Evolutionary conservation across 1,140 invertebrate species (phyloP), one percentile per base, ranked within the genome.

Genomic region (Drosophila watanabei): DNA sequence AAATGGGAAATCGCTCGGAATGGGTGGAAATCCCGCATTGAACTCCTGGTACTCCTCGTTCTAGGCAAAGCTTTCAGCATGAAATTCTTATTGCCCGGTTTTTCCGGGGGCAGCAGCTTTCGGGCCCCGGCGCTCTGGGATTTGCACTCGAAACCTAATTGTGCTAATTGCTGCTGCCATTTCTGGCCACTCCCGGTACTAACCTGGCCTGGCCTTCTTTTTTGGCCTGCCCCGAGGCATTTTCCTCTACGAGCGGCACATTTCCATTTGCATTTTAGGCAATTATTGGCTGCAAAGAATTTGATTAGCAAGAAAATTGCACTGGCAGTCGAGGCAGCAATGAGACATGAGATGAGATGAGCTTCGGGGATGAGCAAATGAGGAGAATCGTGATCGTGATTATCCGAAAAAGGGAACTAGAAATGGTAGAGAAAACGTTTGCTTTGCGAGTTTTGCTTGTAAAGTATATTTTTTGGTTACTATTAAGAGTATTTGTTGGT

Each of bases 111-210:
- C 59, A 52, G 43, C 59, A 52, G 66, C 54, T 80, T 63, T 61
- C 35, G 65, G 65, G 16, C 10, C 18, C 10, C 75, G 75, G 85
- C 72, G 84, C 89, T 91, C 79, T 88, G 89, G 89, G 89, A 91
- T 86, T 91, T 91, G 88, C 72, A 91, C 79, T 92, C 89, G 89
- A 88, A 91, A 91, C 89, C 82, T 91, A 92, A 91, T 91, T 91
- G 86, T 91, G 89, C 89, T 91, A 91, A 91, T 91, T 91, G 89
- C 84, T 57, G 54, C 54, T 57, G 35, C 54, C 54, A 57, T 57
- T 57, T 57, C 54, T 57, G 54, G 52, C 52, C 52, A 56, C 33
- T 56, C n/a, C 52, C 14, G 52, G 20, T 8, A 20, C n/a, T n/a
- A n/a, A n/a, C n/a, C n/a, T 52, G 51, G 30, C 30, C 37, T 18